These are phyloP conservation scores for Vidua chalybeata DNA, from an alignment of 2,113 vertebrate species.

Conservation along the genomic window DNA sequence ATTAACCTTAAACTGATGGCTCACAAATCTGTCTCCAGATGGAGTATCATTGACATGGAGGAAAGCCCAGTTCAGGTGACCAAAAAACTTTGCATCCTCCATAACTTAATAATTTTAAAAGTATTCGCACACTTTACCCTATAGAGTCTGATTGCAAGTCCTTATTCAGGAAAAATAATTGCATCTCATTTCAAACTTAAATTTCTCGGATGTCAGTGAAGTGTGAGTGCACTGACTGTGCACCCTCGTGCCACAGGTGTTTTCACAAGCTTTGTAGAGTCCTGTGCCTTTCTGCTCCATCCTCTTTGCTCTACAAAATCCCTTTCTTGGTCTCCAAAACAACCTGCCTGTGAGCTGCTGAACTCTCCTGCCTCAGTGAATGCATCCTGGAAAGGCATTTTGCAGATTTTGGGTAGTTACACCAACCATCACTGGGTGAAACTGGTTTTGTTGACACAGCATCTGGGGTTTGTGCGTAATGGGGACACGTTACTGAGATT, in stretches of 20 bases:
- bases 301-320: not conserved
- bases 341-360: not conserved
- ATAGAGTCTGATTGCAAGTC: not conserved
- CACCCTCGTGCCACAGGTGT: rapidly evolving
- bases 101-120: not conserved
- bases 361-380: not conserved
- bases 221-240: not conserved
- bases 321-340: not conserved
- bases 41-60: not conserved
- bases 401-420: not conserved
- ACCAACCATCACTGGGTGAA: not conserved
- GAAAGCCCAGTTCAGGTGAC: not conserved
- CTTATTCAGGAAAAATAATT: not conserved
- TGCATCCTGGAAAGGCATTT: not conserved
- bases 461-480: not conserved
- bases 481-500: not conserved
- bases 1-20: not conserved
- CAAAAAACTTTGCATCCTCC: not conserved
- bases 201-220: not conserved
- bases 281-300: not conserved
- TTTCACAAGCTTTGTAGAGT: not conserved
- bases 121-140: not conserved
- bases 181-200: not conserved
- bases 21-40: not conserved
- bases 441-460: not conserved